Conservation (phyloP, 1,140 invertebrate species). For the Pseudoatta argentina region DNA sequence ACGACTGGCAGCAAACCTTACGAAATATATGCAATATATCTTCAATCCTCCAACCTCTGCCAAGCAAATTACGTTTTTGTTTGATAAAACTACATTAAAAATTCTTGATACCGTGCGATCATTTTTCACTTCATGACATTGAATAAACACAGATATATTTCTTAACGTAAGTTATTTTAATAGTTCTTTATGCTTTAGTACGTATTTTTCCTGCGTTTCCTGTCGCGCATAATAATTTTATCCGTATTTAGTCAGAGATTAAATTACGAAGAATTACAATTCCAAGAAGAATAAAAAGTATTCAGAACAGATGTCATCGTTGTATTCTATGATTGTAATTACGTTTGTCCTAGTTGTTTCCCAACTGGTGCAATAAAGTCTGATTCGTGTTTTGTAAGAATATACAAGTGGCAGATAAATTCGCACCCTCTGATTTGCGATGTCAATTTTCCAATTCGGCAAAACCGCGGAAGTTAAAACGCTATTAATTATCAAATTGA, state of each 20-base stretch:
- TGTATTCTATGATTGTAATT: constrained; percentile 21
- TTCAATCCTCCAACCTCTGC: too few relatives aligned
- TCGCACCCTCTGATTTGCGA: neutral
- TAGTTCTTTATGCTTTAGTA: neutral
- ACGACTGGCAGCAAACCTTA: neutral
- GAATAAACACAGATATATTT: constrained; percentile 10
- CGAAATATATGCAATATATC: neutral
- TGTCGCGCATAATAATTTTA: neutral
- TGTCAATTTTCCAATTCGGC: constrained; percentile 9
- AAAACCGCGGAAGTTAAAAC: neutral
- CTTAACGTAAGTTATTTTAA: neutral
- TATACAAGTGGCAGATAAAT: neutral
- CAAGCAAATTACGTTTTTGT: neutral
- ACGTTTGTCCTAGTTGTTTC: neutral
- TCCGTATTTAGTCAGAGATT: neutral
- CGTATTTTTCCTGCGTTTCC: neutral
- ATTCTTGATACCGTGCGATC: neutral
- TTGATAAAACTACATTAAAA: neutral
- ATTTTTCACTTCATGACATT: neutral
- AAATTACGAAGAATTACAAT: neutral
- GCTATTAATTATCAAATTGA: constrained; percentile 5
- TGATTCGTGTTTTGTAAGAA: constrained; percentile 1
- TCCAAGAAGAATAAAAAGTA: constrained; percentile 8
- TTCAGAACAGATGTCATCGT: constrained; percentile 3
- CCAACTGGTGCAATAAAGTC: constrained; percentile 26